Percentiles rank a stretch among this genome's conserved stretches.
Conservation (phyloP, 2,113 vertebrate genomes). For the Ursus arctos region DNA sequence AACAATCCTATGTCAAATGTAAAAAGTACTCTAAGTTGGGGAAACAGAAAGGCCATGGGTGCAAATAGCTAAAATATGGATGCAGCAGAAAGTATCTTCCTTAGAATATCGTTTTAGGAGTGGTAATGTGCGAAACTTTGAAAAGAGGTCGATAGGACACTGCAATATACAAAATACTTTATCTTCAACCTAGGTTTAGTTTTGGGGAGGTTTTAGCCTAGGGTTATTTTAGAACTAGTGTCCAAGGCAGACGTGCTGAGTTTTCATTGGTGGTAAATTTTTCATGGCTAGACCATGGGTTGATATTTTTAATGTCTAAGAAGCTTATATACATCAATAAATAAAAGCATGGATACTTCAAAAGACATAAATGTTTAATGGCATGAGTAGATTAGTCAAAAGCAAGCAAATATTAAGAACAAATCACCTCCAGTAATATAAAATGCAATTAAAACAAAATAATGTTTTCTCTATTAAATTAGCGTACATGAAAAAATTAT, state of each 20-base stretch:
- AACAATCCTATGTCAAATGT: constrained; percentile 23
- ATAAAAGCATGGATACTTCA: constrained; percentile 56
- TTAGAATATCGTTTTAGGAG: constrained; percentile 9
- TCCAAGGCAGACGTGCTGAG: constrained; percentile 34
- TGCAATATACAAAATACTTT: not conserved
- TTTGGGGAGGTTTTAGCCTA: not conserved
- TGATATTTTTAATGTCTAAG: constrained; percentile 53
- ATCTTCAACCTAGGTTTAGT: not conserved
- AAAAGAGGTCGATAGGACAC: constrained; percentile 31
- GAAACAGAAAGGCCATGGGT: not conserved
- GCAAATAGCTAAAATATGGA: constrained; percentile 56
- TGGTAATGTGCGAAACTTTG: not conserved
- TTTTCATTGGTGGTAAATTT: constrained; percentile 54
- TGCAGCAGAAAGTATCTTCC: not conserved
- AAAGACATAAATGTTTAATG: constrained; percentile 63
- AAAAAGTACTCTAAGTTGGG: not conserved
- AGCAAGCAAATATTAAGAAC: constrained; percentile 54
- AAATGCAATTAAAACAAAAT: constrained; percentile 54
- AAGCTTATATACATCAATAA: constrained; percentile 47
- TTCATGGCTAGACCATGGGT: not conserved
- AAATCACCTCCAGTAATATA: not conserved
- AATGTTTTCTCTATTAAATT: constrained; percentile 50
- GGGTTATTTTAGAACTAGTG: constrained; percentile 59
- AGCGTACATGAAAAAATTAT: constrained; percentile 30
- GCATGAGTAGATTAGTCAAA: not conserved